A percentile compares a stretch with the other conserved stretches of the same genome.
Conservation (phyloP, 35 echinoderm and acorn worm genomes). For the Lytechinus variegatus region DNA sequence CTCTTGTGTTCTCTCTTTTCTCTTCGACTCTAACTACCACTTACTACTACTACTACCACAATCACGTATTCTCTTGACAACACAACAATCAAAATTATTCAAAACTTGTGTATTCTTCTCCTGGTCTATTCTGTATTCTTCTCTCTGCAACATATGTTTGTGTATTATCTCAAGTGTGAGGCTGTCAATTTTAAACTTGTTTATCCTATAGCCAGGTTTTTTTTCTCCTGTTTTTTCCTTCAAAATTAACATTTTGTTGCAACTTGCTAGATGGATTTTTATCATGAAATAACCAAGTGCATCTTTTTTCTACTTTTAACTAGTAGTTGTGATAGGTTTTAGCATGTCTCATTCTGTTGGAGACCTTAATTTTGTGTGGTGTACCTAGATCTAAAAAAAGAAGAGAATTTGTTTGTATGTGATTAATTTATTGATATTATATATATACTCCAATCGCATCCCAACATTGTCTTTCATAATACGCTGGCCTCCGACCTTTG, state of each 20-base stretch:
- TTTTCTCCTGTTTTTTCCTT: slow-evolving; percentile 24
- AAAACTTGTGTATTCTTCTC: slow-evolving; percentile 24
- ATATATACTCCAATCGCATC: slow-evolving; percentile 56
- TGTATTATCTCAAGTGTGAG: slow-evolving; percentile 55
- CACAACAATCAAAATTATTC: background rate
- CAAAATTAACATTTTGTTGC: slow-evolving; percentile 50
- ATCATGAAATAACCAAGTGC: slow-evolving; percentile 46
- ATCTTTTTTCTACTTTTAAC: slow-evolving; percentile 38
- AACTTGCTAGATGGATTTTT: slow-evolving; percentile 40
- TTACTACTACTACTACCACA: background rate
- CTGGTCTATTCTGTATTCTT: slow-evolving; percentile 9
- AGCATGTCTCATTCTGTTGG: slow-evolving; percentile 38
- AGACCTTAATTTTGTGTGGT: slow-evolving; percentile 52
- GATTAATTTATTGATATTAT: slow-evolving; percentile 57
- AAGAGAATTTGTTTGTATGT: slow-evolving; percentile 38
- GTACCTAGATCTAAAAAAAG: slow-evolving; percentile 42
- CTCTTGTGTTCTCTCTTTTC: slow-evolving; percentile 33
- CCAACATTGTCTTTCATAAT: slow-evolving; percentile 53
- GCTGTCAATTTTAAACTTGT: slow-evolving; percentile 31
- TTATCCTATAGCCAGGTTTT: background rate
- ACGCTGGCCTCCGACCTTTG: slow-evolving; percentile 52
- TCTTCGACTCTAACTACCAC: slow-evolving; percentile 16
- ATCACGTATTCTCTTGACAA: slow-evolving; percentile 36
- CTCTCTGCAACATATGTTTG: slow-evolving; percentile 46
- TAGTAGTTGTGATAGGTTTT: slow-evolving; percentile 31